Base-by-base conservation (phyloP, 1,140 invertebrate genomes). In the Ylistrum balloti region DNA sequence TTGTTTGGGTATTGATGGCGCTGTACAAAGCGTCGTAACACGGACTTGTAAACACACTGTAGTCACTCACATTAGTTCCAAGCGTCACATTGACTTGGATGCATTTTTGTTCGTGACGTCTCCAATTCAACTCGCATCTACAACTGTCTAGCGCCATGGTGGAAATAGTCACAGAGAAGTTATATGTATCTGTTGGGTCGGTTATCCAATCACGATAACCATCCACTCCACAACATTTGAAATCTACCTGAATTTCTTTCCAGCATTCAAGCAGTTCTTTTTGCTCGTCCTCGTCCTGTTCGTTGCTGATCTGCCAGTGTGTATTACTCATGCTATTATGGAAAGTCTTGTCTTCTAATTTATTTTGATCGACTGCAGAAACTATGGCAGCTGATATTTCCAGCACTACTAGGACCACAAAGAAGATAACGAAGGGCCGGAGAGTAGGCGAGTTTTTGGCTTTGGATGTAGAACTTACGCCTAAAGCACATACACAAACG, bases 1-100 rank as follows among this genome's bases (percentile, higher is more conserved):
- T 74, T n/a, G 56, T 74, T 1, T 74, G 56, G 5, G 56, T 74
- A 3, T n/a, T n/a, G n/a, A 74, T 74, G 5, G 56, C 56, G 28
- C 17, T 74, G 56, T 74, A 74, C 56, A 74, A 74, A 28, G 56
- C 22, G 56, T 74, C 56, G 17, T 74, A 28, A 17, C 56, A 74
- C n/a, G 56, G 56, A 74, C 56, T 74, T 7, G 22, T n/a, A 74
- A 74, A 74, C 56, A 74, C 15, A 74, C 56, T 28, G 56, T 74
- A 74, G 22, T 9, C 3, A 2, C 22, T 28, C 17, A 28, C n/a
- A 74, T 74, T 17, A 5, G 56, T 74, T 74, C 9, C 22, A 74
- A 74, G 56, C 56, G 56, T 74, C 56, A 74, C 56, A 74, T 74
- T 74, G 56, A 74, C 56, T 5, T 74, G 22, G 22, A 74, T 74